Percentiles rank a stretch among this genome's conserved stretches.
These are phyloP conservation scores for Leucoma salicis DNA, from an alignment of 2,888 invertebrate genomes.

Conservation along the genomic window DNA sequence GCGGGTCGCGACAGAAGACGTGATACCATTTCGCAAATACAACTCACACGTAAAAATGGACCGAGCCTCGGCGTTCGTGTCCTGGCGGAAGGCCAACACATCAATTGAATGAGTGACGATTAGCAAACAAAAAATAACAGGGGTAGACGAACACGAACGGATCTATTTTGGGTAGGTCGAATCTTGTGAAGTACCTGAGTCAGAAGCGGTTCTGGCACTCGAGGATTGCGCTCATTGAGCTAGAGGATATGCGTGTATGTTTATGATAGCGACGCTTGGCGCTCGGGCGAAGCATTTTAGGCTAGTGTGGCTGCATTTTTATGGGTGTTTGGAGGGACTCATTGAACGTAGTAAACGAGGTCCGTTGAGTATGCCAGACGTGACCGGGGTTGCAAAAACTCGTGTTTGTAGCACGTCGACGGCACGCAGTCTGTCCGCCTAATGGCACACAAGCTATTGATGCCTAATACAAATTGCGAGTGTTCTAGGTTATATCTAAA, in stretches of 20 bases:
- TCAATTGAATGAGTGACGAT: conserved; percentile 79
- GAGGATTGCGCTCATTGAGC: conserved; percentile 61
- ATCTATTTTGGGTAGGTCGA: conserved; percentile 74
- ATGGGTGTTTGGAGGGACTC: conserved; percentile 30
- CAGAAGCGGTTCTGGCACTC: conserved; percentile 57
- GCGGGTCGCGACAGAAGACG: conserved; percentile 33
- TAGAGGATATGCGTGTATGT: conserved; percentile 66
- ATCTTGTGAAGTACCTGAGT: conserved; percentile 70
- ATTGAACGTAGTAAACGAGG: conserved; percentile 44
- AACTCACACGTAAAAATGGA: conserved; percentile 51
- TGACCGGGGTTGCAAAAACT: conserved; percentile 55
- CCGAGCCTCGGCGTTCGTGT: conserved; percentile 58
- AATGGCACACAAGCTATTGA: no score
- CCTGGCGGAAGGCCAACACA: conserved; percentile 73
- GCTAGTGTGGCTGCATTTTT: conserved; percentile 19
- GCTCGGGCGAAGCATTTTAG: conserved; percentile 42
- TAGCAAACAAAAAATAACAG: conserved; percentile 62
- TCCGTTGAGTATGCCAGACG: conserved; percentile 66
- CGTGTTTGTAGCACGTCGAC: conserved; percentile 34
- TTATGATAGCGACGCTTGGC: conserved; percentile 43
- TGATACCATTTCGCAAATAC: conserved; percentile 54
- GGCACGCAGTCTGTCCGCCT: conserved; percentile 32
- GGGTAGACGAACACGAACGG: conserved; percentile 66
- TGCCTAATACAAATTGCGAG: no score
- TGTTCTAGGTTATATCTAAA: no score